Percentiles rank a stretch among this genome's conserved stretches.
phyloP scores from a whole-genome alignment of 2,113 vertebrate genomes.

The Nestor notabilis region DNA sequence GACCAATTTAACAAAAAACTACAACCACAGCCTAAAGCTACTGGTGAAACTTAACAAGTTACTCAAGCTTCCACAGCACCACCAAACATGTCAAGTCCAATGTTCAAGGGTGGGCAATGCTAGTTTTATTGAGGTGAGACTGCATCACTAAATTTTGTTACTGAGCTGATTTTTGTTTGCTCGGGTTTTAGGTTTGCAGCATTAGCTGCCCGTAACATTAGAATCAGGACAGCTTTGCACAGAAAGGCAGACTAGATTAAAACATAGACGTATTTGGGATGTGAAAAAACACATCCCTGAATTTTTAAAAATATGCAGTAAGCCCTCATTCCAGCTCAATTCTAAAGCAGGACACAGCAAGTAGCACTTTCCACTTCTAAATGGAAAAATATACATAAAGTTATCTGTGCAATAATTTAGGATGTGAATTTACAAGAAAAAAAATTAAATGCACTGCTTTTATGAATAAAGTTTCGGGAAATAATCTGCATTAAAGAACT shows the following conservation, averaged over 20 bases:
- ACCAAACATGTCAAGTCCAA: not conserved
- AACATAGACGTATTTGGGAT: not conserved
- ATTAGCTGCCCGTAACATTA: not conserved
- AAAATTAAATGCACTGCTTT: not conserved
- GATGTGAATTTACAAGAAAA: not conserved
- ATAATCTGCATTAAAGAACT: not conserved
- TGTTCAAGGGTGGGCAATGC: fast-evolving
- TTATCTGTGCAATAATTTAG: not conserved
- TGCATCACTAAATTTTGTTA: not conserved
- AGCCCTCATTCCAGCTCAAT: not conserved
- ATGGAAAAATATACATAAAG: not conserved
- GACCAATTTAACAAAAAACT: not conserved
- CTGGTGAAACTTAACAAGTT: not conserved
- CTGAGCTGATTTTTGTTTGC: not conserved
- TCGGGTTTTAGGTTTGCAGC: not conserved
- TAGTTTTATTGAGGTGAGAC: not conserved
- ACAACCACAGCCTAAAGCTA: not conserved
- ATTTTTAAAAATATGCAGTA: not conserved
- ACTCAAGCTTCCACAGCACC: not conserved
- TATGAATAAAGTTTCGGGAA: not conserved
- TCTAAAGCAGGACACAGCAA: not conserved
- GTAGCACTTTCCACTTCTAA: not conserved
- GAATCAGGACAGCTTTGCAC: not conserved
- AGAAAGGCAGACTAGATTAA: not conserved
- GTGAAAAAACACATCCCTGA: not conserved